Percentiles rank a stretch among this genome's conserved stretches.
Evolutionary conservation across 2,888 invertebrate genomes (phyloP).

Genomic region (Cartodere bifasciata): DNA sequence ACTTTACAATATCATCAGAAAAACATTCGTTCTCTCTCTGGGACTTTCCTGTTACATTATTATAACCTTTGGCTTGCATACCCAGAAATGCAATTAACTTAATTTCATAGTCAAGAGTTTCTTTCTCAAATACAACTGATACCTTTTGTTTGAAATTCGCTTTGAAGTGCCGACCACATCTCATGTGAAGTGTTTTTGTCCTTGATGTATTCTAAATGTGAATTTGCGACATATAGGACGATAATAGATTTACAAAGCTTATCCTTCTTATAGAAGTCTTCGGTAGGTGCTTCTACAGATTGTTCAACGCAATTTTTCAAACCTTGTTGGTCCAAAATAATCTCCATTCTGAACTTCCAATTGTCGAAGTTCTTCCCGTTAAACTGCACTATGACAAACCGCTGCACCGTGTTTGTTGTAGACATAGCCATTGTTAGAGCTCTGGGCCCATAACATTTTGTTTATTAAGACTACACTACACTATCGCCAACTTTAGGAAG

Average conservation of each 20-base stretch:
- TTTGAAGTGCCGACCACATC: slow-evolving; percentile 4
- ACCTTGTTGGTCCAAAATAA: not conserved
- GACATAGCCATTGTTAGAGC: not conserved
- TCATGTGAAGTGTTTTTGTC: slow-evolving; percentile 3
- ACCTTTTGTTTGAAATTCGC: slow-evolving; percentile 3
- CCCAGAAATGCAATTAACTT: no score
- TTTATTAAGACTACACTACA: no score
- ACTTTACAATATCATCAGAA: no score
- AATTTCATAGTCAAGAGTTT: slow-evolving; percentile 9
- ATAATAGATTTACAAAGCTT: slow-evolving; percentile 2
- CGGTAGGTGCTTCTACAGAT: not conserved
- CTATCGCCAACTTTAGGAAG: no score
- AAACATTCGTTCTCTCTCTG: no score
- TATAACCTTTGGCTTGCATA: no score
- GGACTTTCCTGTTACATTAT: no score
- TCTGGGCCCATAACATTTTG: no score
- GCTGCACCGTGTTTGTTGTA: slow-evolving; percentile 2
- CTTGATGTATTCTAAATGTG: slow-evolving; percentile 3
- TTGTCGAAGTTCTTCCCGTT: slow-evolving; percentile 7
- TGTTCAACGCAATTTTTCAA: not conserved
- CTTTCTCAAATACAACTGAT: slow-evolving; percentile 3
- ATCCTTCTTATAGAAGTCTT: not conserved
- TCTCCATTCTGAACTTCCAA: slow-evolving; percentile 2
- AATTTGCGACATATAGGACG: not conserved
- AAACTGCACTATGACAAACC: slow-evolving; percentile 7